A percentile compares a stretch with the other conserved stretches of the same genome.
These are phyloP conservation scores for Limnephilus rhombicus DNA, from an alignment of 2,888 invertebrate genomes.

Conservation along the genomic window DNA sequence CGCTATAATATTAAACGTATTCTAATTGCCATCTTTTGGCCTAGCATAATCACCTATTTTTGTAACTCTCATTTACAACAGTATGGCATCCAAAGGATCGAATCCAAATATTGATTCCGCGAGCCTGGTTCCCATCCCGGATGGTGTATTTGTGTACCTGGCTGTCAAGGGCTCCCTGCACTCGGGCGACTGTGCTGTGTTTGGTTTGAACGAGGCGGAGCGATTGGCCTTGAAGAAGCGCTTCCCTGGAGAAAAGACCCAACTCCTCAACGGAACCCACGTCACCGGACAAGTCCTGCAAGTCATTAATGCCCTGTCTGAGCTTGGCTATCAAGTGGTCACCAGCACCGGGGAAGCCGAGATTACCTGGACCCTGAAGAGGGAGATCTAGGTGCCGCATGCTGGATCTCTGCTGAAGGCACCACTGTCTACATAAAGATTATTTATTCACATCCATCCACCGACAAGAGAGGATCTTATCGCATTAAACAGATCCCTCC, in stretches of 20 bases:
- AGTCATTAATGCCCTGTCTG: slow-evolving; percentile 85
- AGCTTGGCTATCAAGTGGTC: slow-evolving; percentile 87
- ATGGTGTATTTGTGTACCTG: slow-evolving; percentile 84
- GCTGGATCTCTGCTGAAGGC: background rate
- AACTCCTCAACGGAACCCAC: slow-evolving; percentile 85
- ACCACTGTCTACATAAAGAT: background rate
- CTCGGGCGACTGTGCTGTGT: slow-evolving; percentile 85
- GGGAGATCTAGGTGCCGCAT: slow-evolving; percentile 75
- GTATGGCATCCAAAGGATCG: slow-evolving; percentile 60
- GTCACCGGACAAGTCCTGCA: slow-evolving; percentile 84
- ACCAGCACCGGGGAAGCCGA: slow-evolving; percentile 89
- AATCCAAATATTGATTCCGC: slow-evolving; percentile 68
- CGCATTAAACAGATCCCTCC: background rate
- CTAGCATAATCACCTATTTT: background rate
- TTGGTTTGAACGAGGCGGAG: slow-evolving; percentile 86
- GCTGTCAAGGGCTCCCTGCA: slow-evolving; percentile 89
- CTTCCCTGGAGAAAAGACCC: slow-evolving; percentile 80
- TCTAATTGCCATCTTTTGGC: background rate
- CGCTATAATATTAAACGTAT: background rate
- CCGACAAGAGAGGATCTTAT: background rate
- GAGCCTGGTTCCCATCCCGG: slow-evolving; percentile 68
- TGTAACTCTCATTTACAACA: background rate
- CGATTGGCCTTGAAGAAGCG: slow-evolving; percentile 83
- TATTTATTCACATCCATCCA: background rate
- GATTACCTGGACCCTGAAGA: slow-evolving; percentile 90